Percentiles rank a stretch among this genome's conserved stretches.
phyloP scores from a whole-genome alignment of 37 sponge, comb jelly and placozoan genomes.

The Chondrilla cf. caribensis region DNA sequence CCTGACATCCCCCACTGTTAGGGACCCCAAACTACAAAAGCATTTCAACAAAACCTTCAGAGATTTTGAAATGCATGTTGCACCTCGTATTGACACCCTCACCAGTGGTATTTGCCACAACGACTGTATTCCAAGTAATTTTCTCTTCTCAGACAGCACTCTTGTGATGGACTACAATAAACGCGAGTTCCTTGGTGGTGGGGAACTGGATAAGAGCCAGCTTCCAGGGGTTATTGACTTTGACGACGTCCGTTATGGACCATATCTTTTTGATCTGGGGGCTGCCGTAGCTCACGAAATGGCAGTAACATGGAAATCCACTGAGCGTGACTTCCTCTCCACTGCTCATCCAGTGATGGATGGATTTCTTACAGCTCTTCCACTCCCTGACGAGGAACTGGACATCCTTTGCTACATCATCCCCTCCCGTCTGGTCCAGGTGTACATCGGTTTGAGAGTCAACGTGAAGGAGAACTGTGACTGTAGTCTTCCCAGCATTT shows the following conservation, averaged over 20 bases:
- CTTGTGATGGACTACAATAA: too few species aligned
- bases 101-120: neutral
- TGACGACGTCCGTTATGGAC: neutral
- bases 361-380: neutral
- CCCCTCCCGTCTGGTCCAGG: neutral
- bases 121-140: neutral
- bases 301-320: neutral
- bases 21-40: too few species aligned
- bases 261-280: neutral
- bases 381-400: neutral
- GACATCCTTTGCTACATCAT: neutral
- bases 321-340: neutral
- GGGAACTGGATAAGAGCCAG: neutral
- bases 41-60: neutral
- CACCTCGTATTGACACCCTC: neutral
- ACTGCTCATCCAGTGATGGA: neutral
- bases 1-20: neutral
- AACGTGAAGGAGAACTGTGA: neutral
- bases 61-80: neutral
- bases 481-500: neutral
- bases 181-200: too few species aligned
- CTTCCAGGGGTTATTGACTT: constrained; percentile 7
- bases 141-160: neutral
- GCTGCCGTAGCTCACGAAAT: neutral
- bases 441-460: neutral